Evolutionary conservation across 2,888 invertebrate genomes (phyloP).

Genomic region (Gortyna flavago): DNA sequence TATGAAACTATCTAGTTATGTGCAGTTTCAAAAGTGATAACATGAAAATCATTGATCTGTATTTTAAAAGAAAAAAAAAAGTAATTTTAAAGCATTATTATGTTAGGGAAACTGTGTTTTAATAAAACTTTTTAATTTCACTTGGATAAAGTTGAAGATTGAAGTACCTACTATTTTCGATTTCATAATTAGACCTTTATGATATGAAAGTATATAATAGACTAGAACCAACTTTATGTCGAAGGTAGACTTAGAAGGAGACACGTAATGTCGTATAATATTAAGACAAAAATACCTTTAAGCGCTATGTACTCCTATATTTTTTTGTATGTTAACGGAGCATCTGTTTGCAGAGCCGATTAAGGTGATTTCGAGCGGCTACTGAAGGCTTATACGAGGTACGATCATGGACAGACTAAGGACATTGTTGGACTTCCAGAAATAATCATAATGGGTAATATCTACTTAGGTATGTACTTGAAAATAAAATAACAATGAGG

Average conservation of each 20-base stretch:
- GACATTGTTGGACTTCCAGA: constrained; percentile 62
- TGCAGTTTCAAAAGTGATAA: too few species aligned
- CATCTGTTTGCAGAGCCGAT: constrained; percentile 73
- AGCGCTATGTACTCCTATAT: background rate
- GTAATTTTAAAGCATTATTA: background rate
- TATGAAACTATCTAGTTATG: too few species aligned
- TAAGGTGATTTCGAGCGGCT: constrained; percentile 72
- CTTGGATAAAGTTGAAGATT: background rate
- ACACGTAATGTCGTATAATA: background rate
- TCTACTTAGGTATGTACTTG: constrained; percentile 23
- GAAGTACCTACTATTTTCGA: too few species aligned
- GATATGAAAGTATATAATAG: background rate
- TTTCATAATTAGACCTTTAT: background rate
- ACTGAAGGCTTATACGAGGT: constrained; percentile 70
- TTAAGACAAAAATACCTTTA: background rate
- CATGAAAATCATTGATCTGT: background rate
- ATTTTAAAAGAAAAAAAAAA: background rate
- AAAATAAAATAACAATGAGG: constrained; percentile 33
- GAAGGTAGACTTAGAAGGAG: background rate
- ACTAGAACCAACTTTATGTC: background rate
- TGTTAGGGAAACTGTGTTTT: background rate
- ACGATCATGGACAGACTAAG: constrained; percentile 59
- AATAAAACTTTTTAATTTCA: background rate
- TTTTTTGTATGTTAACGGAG: constrained; percentile 25
- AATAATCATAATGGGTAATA: constrained; percentile 55